phyloP scores from a whole-genome alignment of 2,797 vertebrate species.

The Cichlasoma orientale region DNA sequence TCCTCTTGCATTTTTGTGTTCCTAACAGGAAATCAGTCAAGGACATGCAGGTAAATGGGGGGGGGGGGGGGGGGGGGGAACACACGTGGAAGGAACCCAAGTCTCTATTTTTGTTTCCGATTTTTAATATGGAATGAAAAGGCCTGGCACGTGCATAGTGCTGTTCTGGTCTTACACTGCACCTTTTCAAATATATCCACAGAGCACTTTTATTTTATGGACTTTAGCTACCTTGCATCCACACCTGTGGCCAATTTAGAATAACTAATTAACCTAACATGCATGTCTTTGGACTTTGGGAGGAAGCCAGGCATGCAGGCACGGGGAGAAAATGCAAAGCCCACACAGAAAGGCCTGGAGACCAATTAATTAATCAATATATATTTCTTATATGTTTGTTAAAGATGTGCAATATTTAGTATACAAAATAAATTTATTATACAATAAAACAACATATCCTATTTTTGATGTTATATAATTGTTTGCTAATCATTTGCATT shows the following conservation, averaged over 20 bases:
- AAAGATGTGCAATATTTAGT: not conserved
- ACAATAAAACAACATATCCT: not conserved
- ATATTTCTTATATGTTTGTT: not conserved
- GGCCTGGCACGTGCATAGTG: not conserved
- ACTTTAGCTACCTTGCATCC: not conserved
- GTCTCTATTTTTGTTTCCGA: not conserved
- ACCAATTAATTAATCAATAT: not conserved
- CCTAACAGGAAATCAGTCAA: slow-evolving; percentile 50
- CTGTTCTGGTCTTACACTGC: not conserved
- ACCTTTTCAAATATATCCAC: not conserved
- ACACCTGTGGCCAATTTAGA: not conserved
- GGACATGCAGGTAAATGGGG: slow-evolving; percentile 40
- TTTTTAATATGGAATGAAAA: not conserved
- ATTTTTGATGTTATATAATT: not conserved
- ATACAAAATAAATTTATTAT: not conserved
- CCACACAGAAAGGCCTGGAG: not conserved
- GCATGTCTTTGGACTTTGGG: not conserved
- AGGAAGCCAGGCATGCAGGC: not conserved
- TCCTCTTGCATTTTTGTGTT: slow-evolving; percentile 67
- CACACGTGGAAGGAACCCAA: not conserved
- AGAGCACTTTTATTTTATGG: not conserved
- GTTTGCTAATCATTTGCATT: slow-evolving; percentile 5
- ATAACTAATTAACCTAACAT: not conserved
- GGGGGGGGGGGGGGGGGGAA: too few species aligned
- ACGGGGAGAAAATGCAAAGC: not conserved